These are phyloP conservation scores for Mus spretus DNA, from an alignment of 2,797 vertebrate species.

Conservation along the genomic window DNA sequence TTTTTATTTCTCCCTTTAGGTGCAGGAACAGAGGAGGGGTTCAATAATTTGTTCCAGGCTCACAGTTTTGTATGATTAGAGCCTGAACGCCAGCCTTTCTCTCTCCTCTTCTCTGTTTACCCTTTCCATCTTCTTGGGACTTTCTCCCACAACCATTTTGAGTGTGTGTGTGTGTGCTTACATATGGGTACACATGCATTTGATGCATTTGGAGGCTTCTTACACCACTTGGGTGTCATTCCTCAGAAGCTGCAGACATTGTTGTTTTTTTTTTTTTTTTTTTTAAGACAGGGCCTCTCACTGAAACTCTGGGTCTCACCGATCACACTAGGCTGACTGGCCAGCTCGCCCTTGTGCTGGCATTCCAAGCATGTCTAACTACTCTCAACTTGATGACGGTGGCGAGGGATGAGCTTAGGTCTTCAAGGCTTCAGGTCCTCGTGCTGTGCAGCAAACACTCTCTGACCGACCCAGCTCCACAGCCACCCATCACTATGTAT, in stretches of 20 bases:
- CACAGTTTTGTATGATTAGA: neutral
- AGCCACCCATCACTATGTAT: neutral
- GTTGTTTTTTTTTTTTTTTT: neutral
- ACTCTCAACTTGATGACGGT: neutral
- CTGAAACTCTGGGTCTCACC: neutral
- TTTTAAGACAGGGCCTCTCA: neutral
- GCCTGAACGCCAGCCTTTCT: neutral
- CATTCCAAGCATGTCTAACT: neutral
- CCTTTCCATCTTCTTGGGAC: neutral
- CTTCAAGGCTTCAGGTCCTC: neutral
- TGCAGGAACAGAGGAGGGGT: neutral
- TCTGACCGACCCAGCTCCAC: neutral
- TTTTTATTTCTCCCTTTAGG: neutral
- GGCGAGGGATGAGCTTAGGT: neutral
- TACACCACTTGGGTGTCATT: neutral
- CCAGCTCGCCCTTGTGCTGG: neutral
- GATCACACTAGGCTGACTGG: neutral
- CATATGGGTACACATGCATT: neutral
- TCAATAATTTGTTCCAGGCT: neutral
- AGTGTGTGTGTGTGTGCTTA: neutral
- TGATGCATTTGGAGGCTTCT: neutral
- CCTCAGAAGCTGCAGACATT: neutral
- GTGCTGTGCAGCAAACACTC: neutral
- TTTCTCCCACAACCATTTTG: neutral
- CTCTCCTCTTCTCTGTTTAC: neutral